Conservation (phyloP, 2,797 vertebrate species). For the Lates japonicus region DNA sequence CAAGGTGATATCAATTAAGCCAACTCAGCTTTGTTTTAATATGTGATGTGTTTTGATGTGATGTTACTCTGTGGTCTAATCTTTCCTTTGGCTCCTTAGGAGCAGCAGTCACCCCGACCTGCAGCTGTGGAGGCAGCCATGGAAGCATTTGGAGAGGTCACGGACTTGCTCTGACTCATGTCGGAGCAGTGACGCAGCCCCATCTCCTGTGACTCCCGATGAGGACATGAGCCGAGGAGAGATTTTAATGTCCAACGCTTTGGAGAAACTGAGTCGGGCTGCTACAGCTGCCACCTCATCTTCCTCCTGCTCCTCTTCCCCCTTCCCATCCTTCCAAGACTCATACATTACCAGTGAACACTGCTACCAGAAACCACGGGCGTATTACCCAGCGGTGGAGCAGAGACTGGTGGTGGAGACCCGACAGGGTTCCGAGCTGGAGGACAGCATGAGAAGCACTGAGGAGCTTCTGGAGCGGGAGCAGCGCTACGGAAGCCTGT, state of each 20-base stretch:
- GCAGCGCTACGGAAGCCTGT: constrained; percentile 82
- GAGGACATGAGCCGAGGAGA: constrained; percentile 81
- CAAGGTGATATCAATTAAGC: not conserved
- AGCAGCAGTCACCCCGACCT: constrained; percentile 93
- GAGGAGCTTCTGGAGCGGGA: constrained; percentile 91
- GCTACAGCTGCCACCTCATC: constrained; percentile 72
- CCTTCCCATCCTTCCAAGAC: constrained; percentile 89
- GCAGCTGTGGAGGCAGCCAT: constrained; percentile 94
- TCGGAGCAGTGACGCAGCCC: constrained; percentile 61
- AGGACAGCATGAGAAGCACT: constrained; percentile 90
- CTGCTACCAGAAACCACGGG: constrained; percentile 97
- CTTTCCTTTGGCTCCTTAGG: constrained; percentile 73
- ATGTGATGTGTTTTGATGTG: not conserved
- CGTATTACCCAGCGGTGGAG: constrained; percentile 95
- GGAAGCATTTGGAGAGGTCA: constrained; percentile 90
- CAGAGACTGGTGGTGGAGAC: constrained; percentile 97
- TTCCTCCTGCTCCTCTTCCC: constrained; percentile 73
- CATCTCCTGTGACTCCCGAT: constrained; percentile 70
- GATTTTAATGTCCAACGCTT: constrained; percentile 86
- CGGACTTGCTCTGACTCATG: constrained; percentile 77
- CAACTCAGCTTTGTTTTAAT: not conserved
- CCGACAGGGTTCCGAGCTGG: constrained; percentile 89
- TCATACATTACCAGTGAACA: constrained; percentile 97
- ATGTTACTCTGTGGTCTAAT: not conserved
- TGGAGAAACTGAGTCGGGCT: constrained; percentile 87